Base-by-base conservation (phyloP, 2,888 invertebrate genomes). In the Sabatieria punctata region DNA sequence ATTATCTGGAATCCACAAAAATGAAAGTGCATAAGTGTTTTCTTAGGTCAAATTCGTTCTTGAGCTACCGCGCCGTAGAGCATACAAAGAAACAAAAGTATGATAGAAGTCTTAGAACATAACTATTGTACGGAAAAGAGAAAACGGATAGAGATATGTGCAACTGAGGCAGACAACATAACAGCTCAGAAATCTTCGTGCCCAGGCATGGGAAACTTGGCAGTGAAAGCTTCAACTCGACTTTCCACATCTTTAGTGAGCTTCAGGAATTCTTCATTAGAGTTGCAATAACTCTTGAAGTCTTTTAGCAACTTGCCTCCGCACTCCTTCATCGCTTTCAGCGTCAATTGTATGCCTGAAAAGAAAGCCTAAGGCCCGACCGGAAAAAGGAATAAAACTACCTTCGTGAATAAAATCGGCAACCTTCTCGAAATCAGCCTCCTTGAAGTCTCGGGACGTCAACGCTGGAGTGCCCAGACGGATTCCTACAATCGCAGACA, bases 401-500 rank as follows among this genome's bases (percentile, higher is more conserved):
- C 77, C 88, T 65, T 73, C 71, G 68, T 91, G 80, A 54, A 95
- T 85, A 58, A 78, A 88, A 47, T 80, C 76, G 1, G 80, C 86
- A 2, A 95, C 88, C 63, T 69, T 68, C 56, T 79, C 80, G 41
- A 95, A 82, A 60, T 95, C 85, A 2, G 71, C 64, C 67, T 89
- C 89, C 52, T 77, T 76, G 8, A 95, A 68, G n/a, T 86, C 88
- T 54, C 95, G 75, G 0, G 93, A 93, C 1, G 93, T 93, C 22
- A 95, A 71, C 0, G 93, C 93, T 0, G 95, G 91, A 0, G 93
- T 85, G 41, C 95, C 93, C 39, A 95, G 73, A 49, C 93, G 75
- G 46, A 95, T 79, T 26, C 93, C 93, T 41, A 39, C 23, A 53
- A 45, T 19, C 4, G 3, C n/a, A 43, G n/a, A n/a, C n/a, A n/a